Percentiles rank a stretch among this genome's conserved stretches.
Evolutionary conservation across 2,797 vertebrate genomes (phyloP).

Genomic region (Falco cherrug): DNA sequence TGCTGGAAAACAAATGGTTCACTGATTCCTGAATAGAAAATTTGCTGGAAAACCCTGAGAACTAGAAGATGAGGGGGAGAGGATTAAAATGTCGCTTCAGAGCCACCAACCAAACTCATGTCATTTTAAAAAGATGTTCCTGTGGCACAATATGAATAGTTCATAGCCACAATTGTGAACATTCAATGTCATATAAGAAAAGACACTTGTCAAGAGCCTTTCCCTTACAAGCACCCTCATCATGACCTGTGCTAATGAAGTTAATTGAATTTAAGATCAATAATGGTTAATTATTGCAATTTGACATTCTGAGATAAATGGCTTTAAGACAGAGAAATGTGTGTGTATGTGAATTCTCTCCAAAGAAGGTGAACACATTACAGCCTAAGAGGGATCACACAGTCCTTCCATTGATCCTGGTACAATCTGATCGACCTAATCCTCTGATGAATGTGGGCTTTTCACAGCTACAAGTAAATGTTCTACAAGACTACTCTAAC

Average conservation of each 20-base stretch:
- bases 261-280: conserved; percentile 99
- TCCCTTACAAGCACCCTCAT: conserved; percentile 82
- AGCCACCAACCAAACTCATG: not conserved
- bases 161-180: conserved; percentile 55
- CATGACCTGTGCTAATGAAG: conserved; percentile 96
- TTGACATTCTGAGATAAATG: conserved; percentile 97
- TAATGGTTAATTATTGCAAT: conserved; percentile 99
- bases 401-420: conserved; percentile 88
- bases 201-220: conserved; percentile 83
- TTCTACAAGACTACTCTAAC: conserved; percentile 85
- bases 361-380: conserved; percentile 79
- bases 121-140: conserved; percentile 18
- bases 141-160: conserved; percentile 25
- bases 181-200: conserved; percentile 73
- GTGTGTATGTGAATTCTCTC: conserved; percentile 75
- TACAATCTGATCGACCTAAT: conserved; percentile 89
- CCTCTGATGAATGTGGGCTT: conserved; percentile 89
- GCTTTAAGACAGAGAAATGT: conserved; percentile 82
- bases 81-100: conserved; percentile 17
- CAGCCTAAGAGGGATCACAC: conserved; percentile 83
- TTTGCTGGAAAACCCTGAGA: conserved; percentile 21
- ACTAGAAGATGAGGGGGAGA: not conserved
- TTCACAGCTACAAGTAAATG: conserved; percentile 85
- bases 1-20: conserved; percentile 51
- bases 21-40: not conserved